Evolutionary conservation across 64 coral and sea anemone species (phyloP).

Genomic region (Stichodactyla mertensii): DNA sequence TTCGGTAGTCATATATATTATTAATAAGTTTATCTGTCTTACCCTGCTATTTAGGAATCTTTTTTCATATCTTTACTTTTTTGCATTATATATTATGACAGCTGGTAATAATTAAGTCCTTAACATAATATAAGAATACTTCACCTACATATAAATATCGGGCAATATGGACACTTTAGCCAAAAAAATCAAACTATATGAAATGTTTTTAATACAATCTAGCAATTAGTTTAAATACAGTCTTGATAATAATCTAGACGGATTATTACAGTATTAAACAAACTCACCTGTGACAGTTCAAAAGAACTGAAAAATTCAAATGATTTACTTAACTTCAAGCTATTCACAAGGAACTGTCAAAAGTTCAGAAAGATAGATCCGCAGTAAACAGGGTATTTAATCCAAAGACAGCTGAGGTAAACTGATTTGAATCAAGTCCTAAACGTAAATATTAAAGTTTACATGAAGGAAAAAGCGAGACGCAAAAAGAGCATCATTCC

Average conservation of each 20-base stretch:
- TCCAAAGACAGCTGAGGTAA: neutral
- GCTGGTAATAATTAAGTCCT: neutral
- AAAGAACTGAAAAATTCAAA: neutral
- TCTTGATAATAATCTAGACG: neutral
- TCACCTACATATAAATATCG: neutral
- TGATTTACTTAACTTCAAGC: neutral
- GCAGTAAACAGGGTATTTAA: neutral
- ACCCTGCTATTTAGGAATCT: neutral
- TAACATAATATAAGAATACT: neutral
- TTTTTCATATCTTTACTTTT: too few species aligned
- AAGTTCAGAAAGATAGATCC: neutral
- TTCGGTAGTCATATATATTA: neutral
- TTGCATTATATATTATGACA: too few species aligned
- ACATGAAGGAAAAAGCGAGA: neutral
- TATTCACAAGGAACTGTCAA: neutral
- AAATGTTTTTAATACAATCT: neutral
- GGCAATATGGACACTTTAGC: neutral
- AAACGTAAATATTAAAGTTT: neutral
- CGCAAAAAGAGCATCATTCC: neutral
- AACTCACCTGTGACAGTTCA: neutral
- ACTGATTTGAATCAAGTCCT: neutral
- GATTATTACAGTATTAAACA: neutral
- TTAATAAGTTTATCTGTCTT: neutral
- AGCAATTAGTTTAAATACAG: neutral
- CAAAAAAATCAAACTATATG: neutral